Evolutionary conservation across 2,113 vertebrate genomes (phyloP).

Genomic region (Promerops cafer): DNA sequence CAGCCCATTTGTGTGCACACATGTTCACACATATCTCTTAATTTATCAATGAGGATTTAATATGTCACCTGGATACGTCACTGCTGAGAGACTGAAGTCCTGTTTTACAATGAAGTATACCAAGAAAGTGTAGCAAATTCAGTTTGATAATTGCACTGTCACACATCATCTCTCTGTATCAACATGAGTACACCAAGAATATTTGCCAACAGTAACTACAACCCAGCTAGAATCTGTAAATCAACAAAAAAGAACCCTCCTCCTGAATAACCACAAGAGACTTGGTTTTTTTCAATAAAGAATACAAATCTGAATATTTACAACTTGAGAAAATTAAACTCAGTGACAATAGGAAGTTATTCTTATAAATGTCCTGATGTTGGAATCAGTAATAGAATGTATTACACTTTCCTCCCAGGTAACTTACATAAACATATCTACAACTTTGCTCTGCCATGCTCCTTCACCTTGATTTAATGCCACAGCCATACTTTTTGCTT

Average conservation of each 20-base stretch:
- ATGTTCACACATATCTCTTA: background rate
- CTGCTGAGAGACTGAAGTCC: background rate
- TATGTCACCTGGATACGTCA: background rate
- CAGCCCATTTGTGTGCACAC: background rate
- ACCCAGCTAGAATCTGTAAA: background rate
- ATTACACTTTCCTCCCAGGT: background rate
- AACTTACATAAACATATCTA: background rate
- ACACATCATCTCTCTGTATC: background rate
- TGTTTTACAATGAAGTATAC: background rate
- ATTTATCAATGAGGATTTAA: background rate
- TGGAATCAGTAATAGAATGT: background rate
- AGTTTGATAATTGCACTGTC: background rate
- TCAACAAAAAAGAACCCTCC: background rate
- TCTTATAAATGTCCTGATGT: background rate
- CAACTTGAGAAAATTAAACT: background rate
- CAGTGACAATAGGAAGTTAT: background rate
- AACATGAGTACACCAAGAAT: background rate
- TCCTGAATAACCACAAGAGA: accelerated
- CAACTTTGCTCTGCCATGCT: background rate
- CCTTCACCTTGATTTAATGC: background rate
- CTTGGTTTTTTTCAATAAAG: background rate
- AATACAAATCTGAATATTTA: background rate
- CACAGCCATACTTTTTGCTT: background rate
- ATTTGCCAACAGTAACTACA: background rate
- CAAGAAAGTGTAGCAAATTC: background rate